Evolutionary conservation across 2,113 vertebrate genomes (phyloP), one percentile per base, ranked within the genome.

Genomic region (Ellobius talpinus): DNA sequence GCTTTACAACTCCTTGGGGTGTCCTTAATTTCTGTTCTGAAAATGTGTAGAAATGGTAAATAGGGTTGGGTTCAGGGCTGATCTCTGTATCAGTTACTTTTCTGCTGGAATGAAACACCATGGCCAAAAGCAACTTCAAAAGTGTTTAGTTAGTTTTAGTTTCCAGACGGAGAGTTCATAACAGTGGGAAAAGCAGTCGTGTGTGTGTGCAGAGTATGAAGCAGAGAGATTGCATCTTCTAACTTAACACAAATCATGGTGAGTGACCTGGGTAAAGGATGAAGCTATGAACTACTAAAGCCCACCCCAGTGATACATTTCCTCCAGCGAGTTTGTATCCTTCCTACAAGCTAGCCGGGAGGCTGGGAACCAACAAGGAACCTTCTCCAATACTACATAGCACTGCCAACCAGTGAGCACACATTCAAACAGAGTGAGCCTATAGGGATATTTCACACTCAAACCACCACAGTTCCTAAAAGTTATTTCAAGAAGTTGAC

Each of bases 401-500:
- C 2, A 6, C 50, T 84, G 7, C 8, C 13, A 84, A 29, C 23
- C 14, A 7, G 24, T 61, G n/a, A 42, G 19, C 72, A 73, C 72
- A 24, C n/a, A 9, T 42, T 63, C n/a, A 42, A 39, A 29, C n/a
- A 42, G 36, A 29, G 13, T 16, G 24, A 63, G 7, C 58, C 19
- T 17, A 29, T 42, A n/a, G 24, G 39, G 55, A 84, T 1, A 29
- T 13, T 39, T 58, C 36, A 39, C 36, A 39, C n/a, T 29, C 81
- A 63, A 17, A 63, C 81, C 12, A 63, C 55, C 81, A 42, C 7
- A 63, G 29, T 63, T 24, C 13, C n/a, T 84, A 63, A 29, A 63
- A 39, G n/a, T 89, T 70, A 90, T 92, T 78, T 94, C 45, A n/a
- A 82, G 73, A 81, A 66, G 29, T 42, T 96, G 89, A 91, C 52